Conservation (phyloP, 2,797 vertebrate genomes). For the Catostomus latipinnis region DNA sequence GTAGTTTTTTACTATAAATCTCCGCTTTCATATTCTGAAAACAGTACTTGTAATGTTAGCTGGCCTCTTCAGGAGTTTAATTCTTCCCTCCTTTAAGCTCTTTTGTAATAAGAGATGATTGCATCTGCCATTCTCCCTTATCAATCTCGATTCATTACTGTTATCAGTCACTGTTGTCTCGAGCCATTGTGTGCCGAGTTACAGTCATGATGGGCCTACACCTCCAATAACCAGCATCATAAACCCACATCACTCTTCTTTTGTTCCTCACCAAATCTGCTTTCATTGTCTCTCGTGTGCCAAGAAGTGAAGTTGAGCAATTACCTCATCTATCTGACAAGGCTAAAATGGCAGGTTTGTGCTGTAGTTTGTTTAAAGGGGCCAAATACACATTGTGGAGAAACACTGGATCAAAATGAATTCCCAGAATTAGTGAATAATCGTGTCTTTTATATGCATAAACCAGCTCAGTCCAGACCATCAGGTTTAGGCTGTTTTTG, state of each 20-base stretch:
- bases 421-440: background rate
- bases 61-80: background rate
- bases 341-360: conserved; percentile 9
- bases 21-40: conserved; percentile 57
- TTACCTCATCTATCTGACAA: conserved; percentile 61
- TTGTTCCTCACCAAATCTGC: conserved; percentile 64
- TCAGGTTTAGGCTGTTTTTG: too few species aligned
- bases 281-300: conserved; percentile 54
- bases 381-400: background rate
- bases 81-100: conserved; percentile 38
- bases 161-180: conserved; percentile 67
- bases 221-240: conserved; percentile 63
- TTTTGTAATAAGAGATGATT: conserved; percentile 66
- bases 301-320: conserved; percentile 36
- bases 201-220: conserved; percentile 69
- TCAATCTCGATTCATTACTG: conserved; percentile 72
- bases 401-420: background rate
- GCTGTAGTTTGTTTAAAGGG: background rate
- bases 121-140: conserved; percentile 67
- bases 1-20: too few species aligned
- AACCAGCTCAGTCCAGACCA: too few species aligned
- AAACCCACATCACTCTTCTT: conserved; percentile 67
- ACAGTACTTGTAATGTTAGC: conserved; percentile 52
- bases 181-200: conserved; percentile 68
- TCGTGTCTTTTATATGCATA: background rate